These are phyloP conservation scores for Stegastes partitus DNA, from an alignment of 2,113 vertebrate genomes.

Conservation along the genomic window DNA sequence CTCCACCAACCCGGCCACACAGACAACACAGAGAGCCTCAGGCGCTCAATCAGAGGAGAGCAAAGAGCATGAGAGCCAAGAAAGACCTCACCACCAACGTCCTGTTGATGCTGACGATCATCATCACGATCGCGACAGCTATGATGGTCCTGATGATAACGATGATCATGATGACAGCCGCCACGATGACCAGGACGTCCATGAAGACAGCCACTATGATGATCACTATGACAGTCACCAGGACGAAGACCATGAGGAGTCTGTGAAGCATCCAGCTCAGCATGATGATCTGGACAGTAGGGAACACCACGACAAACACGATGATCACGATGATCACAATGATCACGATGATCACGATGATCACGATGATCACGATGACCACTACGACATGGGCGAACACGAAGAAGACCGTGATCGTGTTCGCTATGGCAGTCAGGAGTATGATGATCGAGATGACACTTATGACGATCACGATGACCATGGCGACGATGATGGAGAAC, in stretches of 20 bases:
- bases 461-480: slow-evolving; percentile 58
- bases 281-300: slow-evolving; percentile 29
- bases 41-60: slow-evolving; percentile 75
- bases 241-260: slow-evolving; percentile 37
- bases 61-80: slow-evolving; percentile 67
- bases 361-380: slow-evolving; percentile 57
- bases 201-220: slow-evolving; percentile 27
- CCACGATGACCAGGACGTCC: slow-evolving; percentile 23
- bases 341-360: slow-evolving; percentile 61
- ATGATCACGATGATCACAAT: slow-evolving; percentile 36
- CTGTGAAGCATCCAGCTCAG: slow-evolving; percentile 27
- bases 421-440: slow-evolving; percentile 46
- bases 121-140: slow-evolving; percentile 31
- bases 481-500: slow-evolving; percentile 20
- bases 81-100: slow-evolving; percentile 25
- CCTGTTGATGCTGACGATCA: slow-evolving; percentile 28
- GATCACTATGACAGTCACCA: slow-evolving; percentile 4
- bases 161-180: slow-evolving; percentile 23
- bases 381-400: slow-evolving; percentile 78
- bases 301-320: slow-evolving; percentile 29
- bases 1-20: slow-evolving; percentile 69
- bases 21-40: slow-evolving; percentile 76
- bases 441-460: slow-evolving; percentile 42
- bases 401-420: slow-evolving; percentile 57
- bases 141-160: slow-evolving; percentile 18